phyloP scores from a whole-genome alignment of 1,140 invertebrate genomes.

The Drosophila obscura region DNA sequence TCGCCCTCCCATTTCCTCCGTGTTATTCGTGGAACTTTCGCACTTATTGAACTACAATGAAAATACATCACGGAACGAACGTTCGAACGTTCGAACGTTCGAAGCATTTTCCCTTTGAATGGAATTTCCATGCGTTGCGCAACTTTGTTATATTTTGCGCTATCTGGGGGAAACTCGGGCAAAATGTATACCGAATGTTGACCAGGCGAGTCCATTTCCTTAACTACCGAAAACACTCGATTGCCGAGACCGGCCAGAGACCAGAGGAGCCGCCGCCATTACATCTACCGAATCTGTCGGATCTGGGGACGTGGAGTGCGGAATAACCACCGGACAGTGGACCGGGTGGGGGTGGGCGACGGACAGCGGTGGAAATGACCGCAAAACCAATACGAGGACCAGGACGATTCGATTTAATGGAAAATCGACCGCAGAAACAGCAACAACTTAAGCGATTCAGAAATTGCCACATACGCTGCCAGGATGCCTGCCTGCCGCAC shows the following conservation, averaged over 20 bases:
- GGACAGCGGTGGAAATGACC: slow-evolving; percentile 47
- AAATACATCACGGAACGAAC: not conserved
- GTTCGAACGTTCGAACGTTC: not conserved
- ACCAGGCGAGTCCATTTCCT: slow-evolving; percentile 33
- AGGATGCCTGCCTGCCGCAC: not conserved
- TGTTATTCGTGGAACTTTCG: not conserved
- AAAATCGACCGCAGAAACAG: slow-evolving; percentile 75
- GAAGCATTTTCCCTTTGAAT: not conserved
- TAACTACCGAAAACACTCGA: slow-evolving; percentile 37
- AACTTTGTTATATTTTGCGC: slow-evolving; percentile 16
- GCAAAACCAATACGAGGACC: slow-evolving; percentile 70
- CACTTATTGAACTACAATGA: slow-evolving; percentile 18
- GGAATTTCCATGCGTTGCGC: slow-evolving; percentile 25
- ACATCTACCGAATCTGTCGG: slow-evolving; percentile 8
- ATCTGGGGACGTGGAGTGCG: not conserved
- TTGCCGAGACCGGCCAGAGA: slow-evolving; percentile 5
- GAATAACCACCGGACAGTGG: no score
- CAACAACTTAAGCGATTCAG: slow-evolving; percentile 72
- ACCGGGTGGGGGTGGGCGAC: not conserved
- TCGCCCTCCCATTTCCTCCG: not conserved
- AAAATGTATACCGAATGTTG: not conserved
- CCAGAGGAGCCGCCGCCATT: slow-evolving; percentile 21
- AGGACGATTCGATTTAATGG: slow-evolving; percentile 73
- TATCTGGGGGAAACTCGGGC: slow-evolving; percentile 4
- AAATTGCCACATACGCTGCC: slow-evolving; percentile 59